phyloP scores from a whole-genome alignment of 2,888 invertebrate genomes.

The Agrypnus murinus region DNA sequence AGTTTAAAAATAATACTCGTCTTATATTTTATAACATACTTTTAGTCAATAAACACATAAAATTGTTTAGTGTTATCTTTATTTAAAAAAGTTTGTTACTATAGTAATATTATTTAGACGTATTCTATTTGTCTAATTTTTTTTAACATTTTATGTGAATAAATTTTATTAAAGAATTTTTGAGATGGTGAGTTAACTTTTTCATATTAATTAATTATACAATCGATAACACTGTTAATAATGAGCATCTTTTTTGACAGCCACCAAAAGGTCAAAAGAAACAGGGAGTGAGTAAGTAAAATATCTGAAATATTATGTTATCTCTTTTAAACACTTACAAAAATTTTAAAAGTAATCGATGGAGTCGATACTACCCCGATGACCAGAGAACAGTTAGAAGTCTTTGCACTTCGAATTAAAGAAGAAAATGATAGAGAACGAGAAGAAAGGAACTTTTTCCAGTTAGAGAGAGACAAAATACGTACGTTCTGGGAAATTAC shows the following conservation, averaged over 20 bases:
- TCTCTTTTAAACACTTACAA: too few species aligned
- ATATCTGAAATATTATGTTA: too few species aligned
- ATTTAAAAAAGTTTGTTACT: too few species aligned
- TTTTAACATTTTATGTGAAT: neutral
- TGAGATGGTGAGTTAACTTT: constrained; percentile 12
- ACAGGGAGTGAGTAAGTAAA: constrained; percentile 54
- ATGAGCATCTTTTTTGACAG: constrained; percentile 56
- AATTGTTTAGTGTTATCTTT: too few species aligned
- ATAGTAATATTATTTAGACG: too few species aligned
- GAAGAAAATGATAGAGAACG: constrained; percentile 95
- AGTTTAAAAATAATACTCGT: too few species aligned
- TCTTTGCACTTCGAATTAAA: constrained; percentile 88
- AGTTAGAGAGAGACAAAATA: constrained; percentile 94
- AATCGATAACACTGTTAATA: too few species aligned
- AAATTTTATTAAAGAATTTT: neutral
- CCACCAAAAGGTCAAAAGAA: constrained; percentile 64
- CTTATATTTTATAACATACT: too few species aligned
- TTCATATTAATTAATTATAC: too few species aligned
- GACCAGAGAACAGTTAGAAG: constrained; percentile 94
- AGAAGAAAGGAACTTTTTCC: constrained; percentile 96
- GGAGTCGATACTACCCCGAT: constrained; percentile 94
- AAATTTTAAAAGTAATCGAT: constrained; percentile 85
- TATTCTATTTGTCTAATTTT: too few species aligned
- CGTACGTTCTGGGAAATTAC: constrained; percentile 98
- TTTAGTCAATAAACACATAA: too few species aligned